These are phyloP conservation scores for Tenrec ecaudatus DNA, from an alignment of 2,113 vertebrate species.

Conservation along the genomic window DNA sequence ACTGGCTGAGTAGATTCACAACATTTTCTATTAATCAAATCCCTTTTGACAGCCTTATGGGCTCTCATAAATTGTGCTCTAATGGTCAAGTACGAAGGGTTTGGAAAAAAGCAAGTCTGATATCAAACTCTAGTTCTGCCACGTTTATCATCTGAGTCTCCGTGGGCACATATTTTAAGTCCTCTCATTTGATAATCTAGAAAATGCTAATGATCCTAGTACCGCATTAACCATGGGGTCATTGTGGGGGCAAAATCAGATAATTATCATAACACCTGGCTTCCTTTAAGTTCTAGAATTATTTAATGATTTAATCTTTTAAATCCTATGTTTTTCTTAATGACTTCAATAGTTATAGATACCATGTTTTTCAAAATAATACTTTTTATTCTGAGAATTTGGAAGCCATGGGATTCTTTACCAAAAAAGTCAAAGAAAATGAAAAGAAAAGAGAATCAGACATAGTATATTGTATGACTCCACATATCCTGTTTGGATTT, in stretches of 20 bases:
- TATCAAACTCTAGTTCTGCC: background rate
- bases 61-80: background rate
- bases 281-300: conserved; percentile 33
- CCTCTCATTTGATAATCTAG: conserved; percentile 3
- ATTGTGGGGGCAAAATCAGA: background rate
- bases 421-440: background rate
- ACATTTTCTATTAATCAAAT: background rate
- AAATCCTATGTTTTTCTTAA: too few species aligned
- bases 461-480: background rate
- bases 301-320: background rate
- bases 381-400: background rate
- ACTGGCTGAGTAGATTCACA: background rate
- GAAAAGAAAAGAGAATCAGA: conserved; percentile 7
- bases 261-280: background rate
- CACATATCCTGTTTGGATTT: conserved; percentile 5
- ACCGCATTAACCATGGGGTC: conserved; percentile 10
- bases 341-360: too few species aligned
- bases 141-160: conserved; percentile 7
- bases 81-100: background rate
- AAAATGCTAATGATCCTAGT: background rate
- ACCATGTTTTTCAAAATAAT: background rate
- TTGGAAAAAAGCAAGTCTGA: background rate
- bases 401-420: background rate
- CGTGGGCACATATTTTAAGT: background rate
- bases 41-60: background rate